These are phyloP conservation scores for Meghimatium bilineatum DNA, from an alignment of 2,888 invertebrate species.

Conservation along the genomic window DNA sequence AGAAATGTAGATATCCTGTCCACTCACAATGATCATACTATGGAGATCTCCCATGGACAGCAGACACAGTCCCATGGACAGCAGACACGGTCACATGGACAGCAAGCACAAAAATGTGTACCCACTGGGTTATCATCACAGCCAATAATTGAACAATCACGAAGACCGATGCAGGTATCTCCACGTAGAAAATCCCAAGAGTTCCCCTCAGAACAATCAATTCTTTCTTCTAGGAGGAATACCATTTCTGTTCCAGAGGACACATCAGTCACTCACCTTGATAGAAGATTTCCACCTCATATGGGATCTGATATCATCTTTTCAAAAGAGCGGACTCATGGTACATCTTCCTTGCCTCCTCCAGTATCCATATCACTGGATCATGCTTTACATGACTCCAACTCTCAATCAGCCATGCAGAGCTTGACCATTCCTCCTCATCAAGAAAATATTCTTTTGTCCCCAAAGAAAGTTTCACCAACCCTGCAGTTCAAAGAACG, in stretches of 20 bases:
- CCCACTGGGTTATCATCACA: conserved; percentile 12
- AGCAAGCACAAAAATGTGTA: conserved; percentile 34
- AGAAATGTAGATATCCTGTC: conserved; percentile 25
- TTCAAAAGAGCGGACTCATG: conserved; percentile 12
- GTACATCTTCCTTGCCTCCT: conserved; percentile 34
- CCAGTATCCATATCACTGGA: conserved; percentile 48
- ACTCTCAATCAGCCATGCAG: conserved; percentile 41
- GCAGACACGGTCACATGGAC: no score
- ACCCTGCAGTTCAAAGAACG: conserved; percentile 33
- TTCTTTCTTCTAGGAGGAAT: conserved; percentile 40
- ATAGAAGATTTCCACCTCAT: conserved; percentile 5
- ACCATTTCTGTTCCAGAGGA: conserved; percentile 42
- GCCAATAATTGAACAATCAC: conserved; percentile 20
- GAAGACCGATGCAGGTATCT: conserved; percentile 18
- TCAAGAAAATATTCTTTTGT: conserved; percentile 39
- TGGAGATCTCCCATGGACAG: conserved; percentile 10
- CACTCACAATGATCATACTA: neutral
- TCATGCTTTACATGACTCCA: conserved; percentile 38
- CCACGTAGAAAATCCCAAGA: conserved; percentile 47
- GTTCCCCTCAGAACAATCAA: conserved; percentile 24
- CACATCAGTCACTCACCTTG: conserved; percentile 31
- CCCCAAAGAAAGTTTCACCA: conserved; percentile 38
- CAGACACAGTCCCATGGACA: no score
- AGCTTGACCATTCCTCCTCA: conserved; percentile 42
- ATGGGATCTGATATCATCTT: conserved; percentile 23